A percentile compares a stretch with the other conserved stretches of the same genome.
phyloP scores from a whole-genome alignment of 64 coral and sea anemone genomes.

The Montipora capricornis region DNA sequence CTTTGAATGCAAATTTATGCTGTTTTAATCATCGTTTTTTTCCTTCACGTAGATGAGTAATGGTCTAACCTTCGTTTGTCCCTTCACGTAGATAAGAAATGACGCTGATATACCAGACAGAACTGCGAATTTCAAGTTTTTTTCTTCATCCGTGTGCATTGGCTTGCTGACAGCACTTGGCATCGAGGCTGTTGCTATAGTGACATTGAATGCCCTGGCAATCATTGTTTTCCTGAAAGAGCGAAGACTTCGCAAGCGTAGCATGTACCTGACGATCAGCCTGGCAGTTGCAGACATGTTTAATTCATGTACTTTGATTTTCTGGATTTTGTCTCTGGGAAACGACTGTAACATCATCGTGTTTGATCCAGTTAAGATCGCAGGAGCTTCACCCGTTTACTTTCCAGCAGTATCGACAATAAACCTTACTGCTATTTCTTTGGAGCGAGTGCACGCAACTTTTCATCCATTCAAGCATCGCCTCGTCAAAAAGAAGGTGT shows the following conservation, averaged over 20 bases:
- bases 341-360: not conserved
- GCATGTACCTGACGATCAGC: not conserved
- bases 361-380: not conserved
- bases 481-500: not conserved
- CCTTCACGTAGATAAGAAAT: no score
- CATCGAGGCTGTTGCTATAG: not conserved
- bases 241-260: no score
- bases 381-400: no score
- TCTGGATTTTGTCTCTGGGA: not conserved
- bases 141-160: not conserved
- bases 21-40: no score
- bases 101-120: no score
- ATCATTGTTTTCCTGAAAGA: no score
- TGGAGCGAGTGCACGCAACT: not conserved
- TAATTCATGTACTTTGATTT: not conserved
- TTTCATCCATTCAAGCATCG: not conserved
- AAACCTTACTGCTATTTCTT: not conserved
- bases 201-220: no score
- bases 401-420: not conserved
- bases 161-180: not conserved
- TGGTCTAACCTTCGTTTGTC: no score
- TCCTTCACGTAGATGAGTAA: no score
- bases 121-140: no score
- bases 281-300: slow-evolving; percentile 3
- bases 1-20: no score